phyloP scores from a whole-genome alignment of 2,888 invertebrate genomes.

The Drosophila pegasa region DNA sequence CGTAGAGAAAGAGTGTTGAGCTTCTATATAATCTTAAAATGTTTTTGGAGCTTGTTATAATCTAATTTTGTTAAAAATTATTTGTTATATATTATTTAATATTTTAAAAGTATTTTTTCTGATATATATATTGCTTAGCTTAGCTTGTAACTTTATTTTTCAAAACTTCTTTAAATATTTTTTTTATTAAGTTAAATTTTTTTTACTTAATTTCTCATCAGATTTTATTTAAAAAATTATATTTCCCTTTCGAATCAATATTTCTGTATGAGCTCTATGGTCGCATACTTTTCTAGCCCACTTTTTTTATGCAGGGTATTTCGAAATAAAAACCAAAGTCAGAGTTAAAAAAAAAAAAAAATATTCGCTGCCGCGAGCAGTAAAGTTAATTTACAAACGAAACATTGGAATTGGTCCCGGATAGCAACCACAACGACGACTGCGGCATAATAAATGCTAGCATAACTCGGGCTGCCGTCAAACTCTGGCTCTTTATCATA shows the following conservation, averaged over 20 bases:
- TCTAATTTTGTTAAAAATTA: background rate
- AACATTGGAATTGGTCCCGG: slow-evolving; percentile 71
- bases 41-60: background rate
- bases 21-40: background rate
- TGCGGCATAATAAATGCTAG: slow-evolving; percentile 73
- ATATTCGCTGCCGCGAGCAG: slow-evolving; percentile 68
- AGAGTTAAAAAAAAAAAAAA: slow-evolving; percentile 59
- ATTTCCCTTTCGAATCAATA: background rate
- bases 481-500: slow-evolving; percentile 56
- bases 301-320: slow-evolving; percentile 33
- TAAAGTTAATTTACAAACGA: slow-evolving; percentile 78
- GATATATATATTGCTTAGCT: no score
- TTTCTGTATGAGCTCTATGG: background rate
- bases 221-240: background rate
- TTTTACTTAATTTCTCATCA: background rate
- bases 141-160: no score
- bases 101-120: no score
- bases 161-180: background rate
- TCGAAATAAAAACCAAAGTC: slow-evolving; percentile 9
- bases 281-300: background rate
- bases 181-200: background rate
- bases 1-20: background rate
- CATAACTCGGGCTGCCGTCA: slow-evolving; percentile 57
- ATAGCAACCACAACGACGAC: slow-evolving; percentile 57
- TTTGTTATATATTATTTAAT: no score